Conservation (phyloP, 2,797 vertebrate genomes). For the Anas bernieri region DNA sequence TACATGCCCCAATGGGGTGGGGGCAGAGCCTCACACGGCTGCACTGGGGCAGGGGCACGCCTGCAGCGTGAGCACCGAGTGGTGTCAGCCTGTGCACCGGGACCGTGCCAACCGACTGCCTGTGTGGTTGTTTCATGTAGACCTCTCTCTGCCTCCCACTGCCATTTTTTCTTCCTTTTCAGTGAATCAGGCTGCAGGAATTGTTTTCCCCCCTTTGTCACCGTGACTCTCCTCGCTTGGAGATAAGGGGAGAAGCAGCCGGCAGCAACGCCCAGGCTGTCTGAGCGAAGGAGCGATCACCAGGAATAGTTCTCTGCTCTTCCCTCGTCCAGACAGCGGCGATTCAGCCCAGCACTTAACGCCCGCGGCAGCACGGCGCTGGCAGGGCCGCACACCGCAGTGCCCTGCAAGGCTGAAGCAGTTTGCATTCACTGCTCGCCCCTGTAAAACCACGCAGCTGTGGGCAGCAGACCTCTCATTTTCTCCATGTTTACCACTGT, state of each 20-base stretch:
- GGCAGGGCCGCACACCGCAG: not conserved
- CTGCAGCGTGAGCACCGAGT: not conserved
- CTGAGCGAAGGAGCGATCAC: not conserved
- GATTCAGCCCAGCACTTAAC: not conserved
- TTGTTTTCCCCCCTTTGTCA: not conserved
- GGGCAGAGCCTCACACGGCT: not conserved
- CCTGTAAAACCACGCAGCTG: not conserved
- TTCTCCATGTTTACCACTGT: not conserved
- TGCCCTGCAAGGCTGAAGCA: not conserved
- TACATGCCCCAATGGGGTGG: too few species aligned
- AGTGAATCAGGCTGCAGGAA: not conserved
- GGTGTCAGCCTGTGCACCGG: too few species aligned
- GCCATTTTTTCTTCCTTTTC: not conserved
- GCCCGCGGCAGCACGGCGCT: not conserved
- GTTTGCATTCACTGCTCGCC: not conserved
- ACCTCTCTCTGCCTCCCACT: not conserved
- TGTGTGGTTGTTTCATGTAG: fast-evolving
- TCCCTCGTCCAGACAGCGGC: not conserved
- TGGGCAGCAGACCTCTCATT: not conserved
- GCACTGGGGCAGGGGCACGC: fast-evolving
- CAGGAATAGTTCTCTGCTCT: not conserved
- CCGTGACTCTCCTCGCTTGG: not conserved
- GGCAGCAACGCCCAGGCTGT: not conserved
- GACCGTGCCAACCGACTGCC: not conserved
- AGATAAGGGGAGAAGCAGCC: not conserved